Percentiles rank a stretch among this genome's conserved stretches.
Evolutionary conservation across 2,888 invertebrate genomes (phyloP).

Genomic region (Metallyticus violacea): DNA sequence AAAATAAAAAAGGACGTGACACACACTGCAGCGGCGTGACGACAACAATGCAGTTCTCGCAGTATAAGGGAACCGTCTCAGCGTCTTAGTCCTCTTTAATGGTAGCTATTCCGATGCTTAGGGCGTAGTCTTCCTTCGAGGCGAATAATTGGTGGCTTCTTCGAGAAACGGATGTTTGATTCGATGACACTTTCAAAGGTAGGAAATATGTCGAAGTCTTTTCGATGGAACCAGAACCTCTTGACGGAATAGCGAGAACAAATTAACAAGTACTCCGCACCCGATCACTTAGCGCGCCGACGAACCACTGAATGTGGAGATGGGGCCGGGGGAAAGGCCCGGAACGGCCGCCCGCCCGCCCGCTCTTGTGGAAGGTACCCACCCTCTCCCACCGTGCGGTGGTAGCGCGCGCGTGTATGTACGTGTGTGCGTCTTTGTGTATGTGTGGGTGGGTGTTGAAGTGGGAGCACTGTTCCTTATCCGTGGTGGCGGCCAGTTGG

Average conservation of each 20-base stretch:
- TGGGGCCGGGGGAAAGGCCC: slow-evolving; percentile 46
- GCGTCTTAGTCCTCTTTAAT: not conserved
- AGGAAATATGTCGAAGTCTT: not conserved
- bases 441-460: not conserved
- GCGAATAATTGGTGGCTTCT: not conserved
- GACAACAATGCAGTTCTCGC: not conserved
- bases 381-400: not conserved
- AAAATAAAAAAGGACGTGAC: not conserved
- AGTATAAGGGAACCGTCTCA: not conserved
- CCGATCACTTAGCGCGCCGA: slow-evolving; percentile 21
- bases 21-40: not conserved
- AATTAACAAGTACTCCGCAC: slow-evolving; percentile 22
- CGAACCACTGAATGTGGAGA: slow-evolving; percentile 11
- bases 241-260: not conserved
- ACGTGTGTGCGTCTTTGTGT: not conserved
- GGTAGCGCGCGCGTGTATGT: not conserved
- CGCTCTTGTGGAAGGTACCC: not conserved
- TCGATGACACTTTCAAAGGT: not conserved
- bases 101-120: not conserved
- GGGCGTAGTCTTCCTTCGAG: not conserved
- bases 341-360: slow-evolving; percentile 47
- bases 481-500: not conserved
- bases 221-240: not conserved
- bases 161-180: not conserved
- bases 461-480: not conserved